Percentiles rank a stretch among this genome's conserved stretches.
Evolutionary conservation across 2,113 vertebrate genomes (phyloP).

Genomic region (Perca fluviatilis): DNA sequence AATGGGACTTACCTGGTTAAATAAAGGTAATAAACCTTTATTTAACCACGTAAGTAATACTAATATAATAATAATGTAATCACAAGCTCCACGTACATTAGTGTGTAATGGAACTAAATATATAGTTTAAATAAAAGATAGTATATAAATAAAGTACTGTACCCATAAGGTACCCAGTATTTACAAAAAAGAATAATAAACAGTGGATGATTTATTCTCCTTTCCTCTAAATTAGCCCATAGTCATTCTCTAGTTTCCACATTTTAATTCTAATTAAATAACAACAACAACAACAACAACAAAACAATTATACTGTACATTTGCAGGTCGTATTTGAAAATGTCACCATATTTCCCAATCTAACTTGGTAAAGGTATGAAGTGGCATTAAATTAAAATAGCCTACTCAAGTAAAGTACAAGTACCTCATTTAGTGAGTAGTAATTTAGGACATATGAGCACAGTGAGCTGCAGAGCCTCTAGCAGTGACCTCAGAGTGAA

Average conservation of each 20-base stretch:
- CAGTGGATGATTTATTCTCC: no score
- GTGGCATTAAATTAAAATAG: not conserved
- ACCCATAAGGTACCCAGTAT: not conserved
- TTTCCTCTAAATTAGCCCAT: no score
- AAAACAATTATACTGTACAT: not conserved
- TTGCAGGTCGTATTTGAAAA: not conserved
- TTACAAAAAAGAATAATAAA: not conserved
- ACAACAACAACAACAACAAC: no score
- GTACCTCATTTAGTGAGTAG: not conserved
- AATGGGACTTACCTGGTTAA: no score
- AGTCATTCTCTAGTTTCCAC: no score
- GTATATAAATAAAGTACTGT: no score
- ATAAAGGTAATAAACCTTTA: no score
- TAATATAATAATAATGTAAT: not conserved
- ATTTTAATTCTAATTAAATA: no score
- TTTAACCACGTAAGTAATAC: no score
- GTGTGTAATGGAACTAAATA: not conserved
- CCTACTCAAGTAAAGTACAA: not conserved
- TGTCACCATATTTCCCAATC: no score
- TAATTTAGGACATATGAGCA: not conserved
- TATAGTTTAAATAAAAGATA: no score
- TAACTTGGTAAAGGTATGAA: not conserved
- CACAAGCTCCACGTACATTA: not conserved
- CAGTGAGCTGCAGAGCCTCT: not conserved
- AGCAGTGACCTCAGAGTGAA: conserved; percentile 17